Conservation (phyloP, 2,797 vertebrate species). For the Prunella strophiata region DNA sequence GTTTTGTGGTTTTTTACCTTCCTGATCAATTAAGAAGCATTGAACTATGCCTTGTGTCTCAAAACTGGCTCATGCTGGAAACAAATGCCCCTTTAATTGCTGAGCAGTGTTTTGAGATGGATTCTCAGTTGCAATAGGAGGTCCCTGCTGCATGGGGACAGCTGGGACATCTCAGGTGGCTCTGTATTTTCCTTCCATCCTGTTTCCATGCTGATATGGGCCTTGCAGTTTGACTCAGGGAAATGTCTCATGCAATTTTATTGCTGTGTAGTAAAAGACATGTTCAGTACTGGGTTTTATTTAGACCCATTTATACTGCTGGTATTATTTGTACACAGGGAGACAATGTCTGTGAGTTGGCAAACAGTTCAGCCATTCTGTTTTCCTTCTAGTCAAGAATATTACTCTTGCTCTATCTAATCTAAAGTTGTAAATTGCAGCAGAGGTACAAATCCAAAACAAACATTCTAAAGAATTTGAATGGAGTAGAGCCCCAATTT, state of each 20-base stretch:
- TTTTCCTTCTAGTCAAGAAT: conserved; percentile 51
- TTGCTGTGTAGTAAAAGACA: neutral
- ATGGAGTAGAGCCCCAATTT: conserved; percentile 58
- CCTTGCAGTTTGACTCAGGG: neutral
- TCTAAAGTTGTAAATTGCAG: conserved; percentile 60
- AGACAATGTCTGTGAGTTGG: conserved; percentile 36
- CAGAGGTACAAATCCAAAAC: conserved; percentile 60
- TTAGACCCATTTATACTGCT: neutral
- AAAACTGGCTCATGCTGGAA: neutral
- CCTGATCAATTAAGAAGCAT: neutral
- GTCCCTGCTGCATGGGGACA: neutral
- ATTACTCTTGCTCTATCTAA: conserved; percentile 63
- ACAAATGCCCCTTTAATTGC: neutral
- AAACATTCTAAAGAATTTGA: conserved; percentile 64
- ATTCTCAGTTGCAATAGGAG: neutral
- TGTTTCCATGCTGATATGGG: neutral
- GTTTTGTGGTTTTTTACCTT: neutral
- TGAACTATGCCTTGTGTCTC: neutral
- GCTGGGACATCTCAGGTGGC: neutral
- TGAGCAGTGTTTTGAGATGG: neutral
- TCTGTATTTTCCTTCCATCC: neutral
- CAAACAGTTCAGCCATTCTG: conserved; percentile 1
- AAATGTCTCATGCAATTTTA: neutral
- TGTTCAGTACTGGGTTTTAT: neutral
- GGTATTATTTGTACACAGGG: conserved; percentile 47